These are phyloP conservation scores for Notarius lentiginosus DNA, from an alignment of 2,113 vertebrate species.

Conservation along the genomic window DNA sequence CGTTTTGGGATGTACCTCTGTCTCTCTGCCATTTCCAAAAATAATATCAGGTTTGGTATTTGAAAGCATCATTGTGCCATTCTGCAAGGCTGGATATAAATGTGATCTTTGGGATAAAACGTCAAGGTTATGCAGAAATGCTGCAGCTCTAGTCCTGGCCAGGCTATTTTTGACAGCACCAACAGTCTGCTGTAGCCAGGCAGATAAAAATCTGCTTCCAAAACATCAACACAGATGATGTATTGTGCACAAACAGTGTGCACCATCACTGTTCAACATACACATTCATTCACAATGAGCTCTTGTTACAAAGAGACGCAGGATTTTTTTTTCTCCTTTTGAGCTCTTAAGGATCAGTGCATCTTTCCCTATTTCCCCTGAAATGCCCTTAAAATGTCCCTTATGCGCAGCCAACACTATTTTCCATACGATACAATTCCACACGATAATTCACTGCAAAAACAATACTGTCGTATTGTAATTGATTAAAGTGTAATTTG, in stretches of 20 bases:
- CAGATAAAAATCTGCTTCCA: constrained; percentile 9
- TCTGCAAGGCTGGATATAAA: neutral
- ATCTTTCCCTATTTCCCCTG: neutral
- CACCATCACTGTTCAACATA: neutral
- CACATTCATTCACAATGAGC: too few species aligned
- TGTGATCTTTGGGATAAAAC: neutral
- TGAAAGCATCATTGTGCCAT: neutral
- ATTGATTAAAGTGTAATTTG: constrained; percentile 42
- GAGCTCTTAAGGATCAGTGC: neutral
- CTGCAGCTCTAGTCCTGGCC: neutral
- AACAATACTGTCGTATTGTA: neutral
- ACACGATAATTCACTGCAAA: neutral
- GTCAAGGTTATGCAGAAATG: constrained; percentile 11
- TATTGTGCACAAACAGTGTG: neutral
- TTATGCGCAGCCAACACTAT: neutral
- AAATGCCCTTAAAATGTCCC: constrained; percentile 5
- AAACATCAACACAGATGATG: neutral
- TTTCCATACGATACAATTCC: too few species aligned
- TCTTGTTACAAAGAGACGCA: neutral
- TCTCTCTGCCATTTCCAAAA: neutral
- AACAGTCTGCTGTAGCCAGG: constrained; percentile 15
- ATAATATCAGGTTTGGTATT: neutral
- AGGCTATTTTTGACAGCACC: constrained; percentile 23
- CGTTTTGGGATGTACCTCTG: neutral
- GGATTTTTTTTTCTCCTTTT: neutral